Evolutionary conservation across 92 coral and sea anemone species (phyloP), one percentile per base, ranked within the genome.

Genomic region (Palythoa heliodiscus): DNA sequence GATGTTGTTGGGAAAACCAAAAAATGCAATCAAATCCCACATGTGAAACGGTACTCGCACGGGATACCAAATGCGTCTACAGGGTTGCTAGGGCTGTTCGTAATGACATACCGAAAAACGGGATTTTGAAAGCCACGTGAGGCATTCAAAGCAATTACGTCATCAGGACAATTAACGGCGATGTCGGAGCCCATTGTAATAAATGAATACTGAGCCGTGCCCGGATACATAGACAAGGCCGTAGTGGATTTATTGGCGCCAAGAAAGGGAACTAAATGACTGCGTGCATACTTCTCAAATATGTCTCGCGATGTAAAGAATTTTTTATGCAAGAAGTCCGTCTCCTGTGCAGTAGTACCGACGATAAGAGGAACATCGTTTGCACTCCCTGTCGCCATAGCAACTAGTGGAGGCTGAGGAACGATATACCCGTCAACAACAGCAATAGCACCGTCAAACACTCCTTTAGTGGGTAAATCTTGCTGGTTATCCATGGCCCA

Each of bases 341-440:
- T 84, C 71, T 93, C 95, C 37, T 93, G 95, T 1, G 93, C 95
- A 24, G 90, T 86, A 16, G 89, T 90, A 58, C 95, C 93, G 48
- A 90, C 73, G 11, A 88, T 88, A 6, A 90, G 68, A 3, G 95
- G 92, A n/a, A 90, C 90, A 52, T 90, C 93, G 55, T 86, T 90
- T 50, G 86, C 86, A 20, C 35, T 38, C 7, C 89, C 83, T 57
- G 88, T 76, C 64, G 83, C 58, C 72, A 92, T 87, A 43, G 95
- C 84, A 82, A 76, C 12, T 17, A 89, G 84, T 10, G 95, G 95
- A 52, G 93, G 83, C n/a, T 83, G 16, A 4, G 93, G 93, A 68
- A 93, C 77, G 3, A 93, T 78, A 35, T 52, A 52, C 19, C 87
- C 91, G 75, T 93, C 95, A 0, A 93, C 88, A 15, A 93, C 91